phyloP scores from a whole-genome alignment of 2,888 invertebrate genomes.

The Machimus atricapillus region DNA sequence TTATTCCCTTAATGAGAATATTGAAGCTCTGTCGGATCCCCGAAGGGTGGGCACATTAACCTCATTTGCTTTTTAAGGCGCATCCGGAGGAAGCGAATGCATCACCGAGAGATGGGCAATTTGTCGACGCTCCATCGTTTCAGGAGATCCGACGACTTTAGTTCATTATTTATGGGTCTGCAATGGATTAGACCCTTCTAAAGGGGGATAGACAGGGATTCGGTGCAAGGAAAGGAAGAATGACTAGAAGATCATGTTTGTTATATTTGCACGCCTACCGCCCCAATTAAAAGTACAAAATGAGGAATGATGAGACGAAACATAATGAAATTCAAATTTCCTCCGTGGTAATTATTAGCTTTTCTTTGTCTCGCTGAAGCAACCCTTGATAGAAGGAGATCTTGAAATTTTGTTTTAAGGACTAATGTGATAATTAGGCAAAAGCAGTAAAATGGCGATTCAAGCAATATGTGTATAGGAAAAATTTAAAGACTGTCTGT shows the following conservation, averaged over 20 bases:
- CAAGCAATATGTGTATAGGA: too few relatives aligned
- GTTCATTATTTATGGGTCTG: slow-evolving; percentile 24
- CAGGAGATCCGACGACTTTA: neutral
- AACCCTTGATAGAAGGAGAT: too few relatives aligned
- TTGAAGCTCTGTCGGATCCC: neutral
- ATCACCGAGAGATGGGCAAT: neutral
- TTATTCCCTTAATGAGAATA: slow-evolving; percentile 28
- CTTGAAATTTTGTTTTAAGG: too few relatives aligned
- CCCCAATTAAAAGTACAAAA: neutral
- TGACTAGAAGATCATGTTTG: neutral
- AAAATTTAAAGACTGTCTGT: too few relatives aligned
- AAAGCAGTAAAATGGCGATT: too few relatives aligned
- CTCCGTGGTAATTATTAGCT: neutral
- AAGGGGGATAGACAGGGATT: neutral
- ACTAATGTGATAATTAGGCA: too few relatives aligned
- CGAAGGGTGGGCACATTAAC: neutral
- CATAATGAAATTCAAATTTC: neutral
- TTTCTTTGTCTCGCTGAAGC: neutral
- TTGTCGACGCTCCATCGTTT: neutral
- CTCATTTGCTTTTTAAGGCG: neutral
- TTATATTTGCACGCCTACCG: neutral
- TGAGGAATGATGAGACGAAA: neutral
- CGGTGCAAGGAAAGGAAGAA: neutral
- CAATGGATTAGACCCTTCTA: neutral
- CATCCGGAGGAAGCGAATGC: slow-evolving; percentile 15